Base-by-base conservation (phyloP, 2,888 invertebrate species). In the Galerucella nymphaeae region DNA sequence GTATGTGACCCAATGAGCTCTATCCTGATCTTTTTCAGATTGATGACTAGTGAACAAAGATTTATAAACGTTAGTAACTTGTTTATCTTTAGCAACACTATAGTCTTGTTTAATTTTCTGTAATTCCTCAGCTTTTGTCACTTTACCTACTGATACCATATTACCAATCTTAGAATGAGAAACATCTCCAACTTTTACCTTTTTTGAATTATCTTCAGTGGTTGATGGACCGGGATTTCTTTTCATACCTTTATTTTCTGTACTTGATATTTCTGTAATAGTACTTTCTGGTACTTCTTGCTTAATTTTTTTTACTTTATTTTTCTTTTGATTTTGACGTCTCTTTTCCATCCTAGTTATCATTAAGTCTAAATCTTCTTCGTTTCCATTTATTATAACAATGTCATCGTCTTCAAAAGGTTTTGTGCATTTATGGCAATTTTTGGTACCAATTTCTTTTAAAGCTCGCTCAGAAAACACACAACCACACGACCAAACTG, bases 1-100 rank as follows among this genome's bases (percentile, higher is more conserved):
- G 83, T 96, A 98, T 0, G 99, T 99, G 70, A 99, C 93, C 99
- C 99, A 99, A 85, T 99, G 98, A 2, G 97, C 97, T 80, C 94
- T 92, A 59, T 92, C 90, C 85, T 98, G 97, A 67, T 94, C 92
- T 81, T 94, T 90, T 70, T 98, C 98, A 69, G 91, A 93, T 82
- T 94, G 91, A 84, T 97, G 97, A 10, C 94, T 91, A 0, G 98
- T 99, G 84, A 99, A 99, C 66, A 99, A 86, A 2, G 98, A 98
- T 86, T 99, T 99, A 84, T 94, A 97, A 0, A 96, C 96, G 86
- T 95, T 94, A 73, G 94, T 94, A 6, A 93, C 94, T 80, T 93
- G 94, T 0, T 97, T 96, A 87, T 99, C 98, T 73, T 94, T 92
- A 0, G 97, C 96, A 45, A 98, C 92, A 84, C 94, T 95, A 82